Conservation (phyloP, 2,113 vertebrate genomes). For the Gymnorhina tibicen region DNA sequence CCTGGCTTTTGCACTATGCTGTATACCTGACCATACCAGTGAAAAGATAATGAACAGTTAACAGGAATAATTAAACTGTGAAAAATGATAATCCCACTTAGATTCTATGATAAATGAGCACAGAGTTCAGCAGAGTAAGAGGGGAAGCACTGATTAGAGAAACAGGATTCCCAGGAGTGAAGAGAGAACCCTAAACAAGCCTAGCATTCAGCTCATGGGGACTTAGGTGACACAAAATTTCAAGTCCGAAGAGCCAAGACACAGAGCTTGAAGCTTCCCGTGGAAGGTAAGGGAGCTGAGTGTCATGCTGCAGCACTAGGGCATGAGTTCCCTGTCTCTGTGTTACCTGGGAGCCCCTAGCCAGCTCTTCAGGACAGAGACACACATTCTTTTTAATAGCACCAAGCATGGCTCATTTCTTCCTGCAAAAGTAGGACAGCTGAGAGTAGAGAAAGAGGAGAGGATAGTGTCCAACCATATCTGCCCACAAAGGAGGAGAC, state of each 20-base stretch:
- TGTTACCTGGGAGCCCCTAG: neutral
- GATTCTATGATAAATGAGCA: neutral
- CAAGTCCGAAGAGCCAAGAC: neutral
- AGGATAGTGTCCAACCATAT: neutral
- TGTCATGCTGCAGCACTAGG: neutral
- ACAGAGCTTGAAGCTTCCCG: neutral
- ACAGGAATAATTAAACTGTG: neutral
- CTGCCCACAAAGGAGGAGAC: neutral
- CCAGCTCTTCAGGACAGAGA: neutral
- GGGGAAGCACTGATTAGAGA: neutral
- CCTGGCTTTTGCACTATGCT: neutral
- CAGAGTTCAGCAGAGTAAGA: neutral
- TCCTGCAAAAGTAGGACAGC: neutral
- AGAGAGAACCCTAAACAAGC: neutral
- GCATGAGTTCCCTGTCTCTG: neutral
- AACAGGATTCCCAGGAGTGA: neutral
- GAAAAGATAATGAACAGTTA: neutral
- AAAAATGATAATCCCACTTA: neutral
- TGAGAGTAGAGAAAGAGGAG: neutral
- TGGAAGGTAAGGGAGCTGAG: neutral
- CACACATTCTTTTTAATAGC: neutral
- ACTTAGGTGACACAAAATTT: neutral
- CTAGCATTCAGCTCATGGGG: neutral
- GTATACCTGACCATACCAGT: neutral
- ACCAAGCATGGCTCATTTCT: neutral